Base-by-base conservation (phyloP, 2,797 vertebrate genomes). In the Chlorospingus semifuscus region DNA sequence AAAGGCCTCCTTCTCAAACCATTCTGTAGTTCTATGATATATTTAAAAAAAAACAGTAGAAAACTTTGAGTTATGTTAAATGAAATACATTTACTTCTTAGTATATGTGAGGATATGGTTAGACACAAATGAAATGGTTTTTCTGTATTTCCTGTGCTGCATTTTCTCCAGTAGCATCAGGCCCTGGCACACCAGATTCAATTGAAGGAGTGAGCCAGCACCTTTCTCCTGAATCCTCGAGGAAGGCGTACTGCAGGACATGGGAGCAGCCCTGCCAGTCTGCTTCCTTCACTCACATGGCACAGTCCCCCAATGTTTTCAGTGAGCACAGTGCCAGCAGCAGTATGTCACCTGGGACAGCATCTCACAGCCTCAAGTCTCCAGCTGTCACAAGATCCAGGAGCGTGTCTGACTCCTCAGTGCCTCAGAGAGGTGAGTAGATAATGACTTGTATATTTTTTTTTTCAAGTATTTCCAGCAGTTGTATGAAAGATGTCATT, bases 171-270 rank as follows among this genome's bases (percentile, higher is more conserved):
- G 83, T 94, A 99, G 99, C 99, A 60, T 99, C 99, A 2, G 99
- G 99, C 69, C 99, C 99, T 24, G 99, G 99, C 70, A 99, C 99
- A 44, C 99, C 99, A 2, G 99, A 99, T 96, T 99, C 99, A 1
- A 98, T 98, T 11, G 99, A 99, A 96, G 99, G 98, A 50, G 94
- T 98, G 32, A 98, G 97, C 93, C 99, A 99, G 86, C 99, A 99
- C 71, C 98, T 99, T 91, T 99, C 99, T 89, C 99, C 99, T 0
- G 99, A 99, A 95, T 99, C 99, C 22, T 99, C 98, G 41, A 98
- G 99, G 26, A 99, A 99, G 95, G 99, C 99, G 2, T 99, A 99
- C 96, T 99, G 99, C 94, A 98, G 99, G 95, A 99, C 99, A 0
- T 99, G 99, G 99, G 99, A 99, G 93, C 98, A 98, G 89, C 98